phyloP scores from a whole-genome alignment of 2,888 invertebrate genomes.

The Tetragnatha montana region DNA sequence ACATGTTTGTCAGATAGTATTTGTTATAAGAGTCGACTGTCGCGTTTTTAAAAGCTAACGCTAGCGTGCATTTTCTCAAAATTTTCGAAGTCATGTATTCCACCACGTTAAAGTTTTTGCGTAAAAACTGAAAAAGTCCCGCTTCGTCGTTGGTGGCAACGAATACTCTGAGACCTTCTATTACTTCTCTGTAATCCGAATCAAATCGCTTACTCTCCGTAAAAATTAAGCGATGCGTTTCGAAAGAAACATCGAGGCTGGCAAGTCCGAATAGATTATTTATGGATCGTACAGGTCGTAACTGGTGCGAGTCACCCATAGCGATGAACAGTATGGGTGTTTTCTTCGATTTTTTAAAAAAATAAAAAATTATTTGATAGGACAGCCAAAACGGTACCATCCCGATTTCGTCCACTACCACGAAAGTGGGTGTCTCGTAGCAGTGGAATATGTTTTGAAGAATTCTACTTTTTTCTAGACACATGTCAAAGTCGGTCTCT shows the following conservation, averaged over 20 bases:
- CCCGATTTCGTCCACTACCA: neutral
- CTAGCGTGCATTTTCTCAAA: neutral
- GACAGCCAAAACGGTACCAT: neutral
- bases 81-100: neutral
- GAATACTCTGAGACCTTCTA: too few species aligned
- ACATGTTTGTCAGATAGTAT: neutral
- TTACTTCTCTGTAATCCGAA: neutral
- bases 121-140: neutral
- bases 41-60: neutral
- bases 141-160: neutral
- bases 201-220: neutral
- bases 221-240: neutral
- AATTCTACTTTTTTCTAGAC: neutral
- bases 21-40: neutral
- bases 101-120: neutral
- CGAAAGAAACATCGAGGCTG: neutral
- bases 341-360: neutral
- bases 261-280: neutral
- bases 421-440: neutral
- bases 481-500: neutral
- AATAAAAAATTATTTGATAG: neutral
- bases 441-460: neutral
- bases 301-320: constrained; percentile 2
- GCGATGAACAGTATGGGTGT: neutral
- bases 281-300: neutral